Evolutionary conservation across 2,113 vertebrate genomes (phyloP), one percentile per base, ranked within the genome.

Genomic region (Romanogobio albipinnatus): DNA sequence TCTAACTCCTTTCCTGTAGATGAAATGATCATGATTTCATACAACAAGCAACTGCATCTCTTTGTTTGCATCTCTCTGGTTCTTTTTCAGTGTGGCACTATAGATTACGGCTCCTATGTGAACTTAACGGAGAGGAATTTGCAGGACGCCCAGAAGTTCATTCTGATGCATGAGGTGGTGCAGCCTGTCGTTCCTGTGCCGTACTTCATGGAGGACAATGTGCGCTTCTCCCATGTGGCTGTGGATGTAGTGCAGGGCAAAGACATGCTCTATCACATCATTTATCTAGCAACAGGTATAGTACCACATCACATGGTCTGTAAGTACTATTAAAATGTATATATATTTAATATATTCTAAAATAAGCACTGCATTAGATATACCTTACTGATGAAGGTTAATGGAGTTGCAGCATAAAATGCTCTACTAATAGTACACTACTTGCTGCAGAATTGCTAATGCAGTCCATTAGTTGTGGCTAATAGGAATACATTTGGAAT

Each of bases 181-280:
- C 98, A 99, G 87, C 98, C 98, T 0, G 94, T 98, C 85, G 94
- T 93, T 80, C 91, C 96, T 0, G 91, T 96, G 88, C 98, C 98
- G 0, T 95, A 96, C 89, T 99, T 99, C 93, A 97, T 97, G 97
- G 97, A 99, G 91, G 98, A 99, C 91, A 96, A 95, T n/a, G 96
- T 96, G 56, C 96, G 98, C 83, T 98, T 98, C 91, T 97, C 96
- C 66, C 97, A 99, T 6, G 93, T 99, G 79, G 97, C 94, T 0
- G 98, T 99, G 83, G 98, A 99, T 56, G 96, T 99, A 43, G 98
- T 99, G 26, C 98, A 99, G 93, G 97, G 96, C 87, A 95, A 97
- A 85, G 96, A 96, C 62, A 90, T 92, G 47, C 95, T 97, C 13
- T 92, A 96, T 84, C 98, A 99, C 90, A 96, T 98, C 93, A 96